These are phyloP conservation scores for Microctenopoma stevenorrisi DNA, from an alignment of 2,797 vertebrate genomes.

Conservation along the genomic window DNA sequence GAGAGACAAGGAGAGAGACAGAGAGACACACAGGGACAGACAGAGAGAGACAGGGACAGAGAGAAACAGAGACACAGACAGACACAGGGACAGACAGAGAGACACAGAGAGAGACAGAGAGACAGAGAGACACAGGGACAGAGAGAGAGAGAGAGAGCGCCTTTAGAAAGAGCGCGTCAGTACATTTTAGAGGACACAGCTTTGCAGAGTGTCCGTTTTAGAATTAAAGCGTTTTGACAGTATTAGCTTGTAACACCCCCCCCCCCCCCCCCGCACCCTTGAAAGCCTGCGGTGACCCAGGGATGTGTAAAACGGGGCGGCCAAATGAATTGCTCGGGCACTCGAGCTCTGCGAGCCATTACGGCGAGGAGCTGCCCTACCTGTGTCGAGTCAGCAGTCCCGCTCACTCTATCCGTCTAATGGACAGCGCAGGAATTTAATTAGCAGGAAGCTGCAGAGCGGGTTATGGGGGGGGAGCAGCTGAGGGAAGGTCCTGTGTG, in stretches of 20 bases:
- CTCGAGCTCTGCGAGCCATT: slow-evolving; percentile 83
- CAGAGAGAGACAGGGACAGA: too few species aligned
- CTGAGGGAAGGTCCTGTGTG: not conserved
- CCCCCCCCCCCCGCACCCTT: slow-evolving; percentile 68
- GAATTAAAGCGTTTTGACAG: slow-evolving; percentile 72
- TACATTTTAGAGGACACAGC: slow-evolving; percentile 74
- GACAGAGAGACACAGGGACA: too few species aligned
- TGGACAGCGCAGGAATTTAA: slow-evolving; percentile 98
- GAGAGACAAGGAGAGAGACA: too few species aligned
- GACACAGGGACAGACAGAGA: too few species aligned
- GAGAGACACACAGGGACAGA: too few species aligned
- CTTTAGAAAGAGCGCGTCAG: slow-evolving; percentile 48
- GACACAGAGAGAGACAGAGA: too few species aligned
- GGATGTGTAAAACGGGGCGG: slow-evolving; percentile 77
- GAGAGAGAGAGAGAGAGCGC: too few species aligned
- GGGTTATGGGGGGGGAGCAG: slow-evolving; percentile 38
- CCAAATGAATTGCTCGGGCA: slow-evolving; percentile 83
- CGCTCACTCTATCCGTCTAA: slow-evolving; percentile 95
- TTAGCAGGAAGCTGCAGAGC: slow-evolving; percentile 92
- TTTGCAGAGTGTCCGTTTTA: slow-evolving; percentile 59
- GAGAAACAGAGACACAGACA: too few species aligned
- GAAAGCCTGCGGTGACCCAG: slow-evolving; percentile 83
- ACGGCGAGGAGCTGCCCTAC: slow-evolving; percentile 90
- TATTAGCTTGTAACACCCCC: slow-evolving; percentile 64
- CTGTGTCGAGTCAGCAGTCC: slow-evolving; percentile 96